Evolutionary conservation across 2,797 vertebrate species (phyloP).

Genomic region (Vultur gryphus): DNA sequence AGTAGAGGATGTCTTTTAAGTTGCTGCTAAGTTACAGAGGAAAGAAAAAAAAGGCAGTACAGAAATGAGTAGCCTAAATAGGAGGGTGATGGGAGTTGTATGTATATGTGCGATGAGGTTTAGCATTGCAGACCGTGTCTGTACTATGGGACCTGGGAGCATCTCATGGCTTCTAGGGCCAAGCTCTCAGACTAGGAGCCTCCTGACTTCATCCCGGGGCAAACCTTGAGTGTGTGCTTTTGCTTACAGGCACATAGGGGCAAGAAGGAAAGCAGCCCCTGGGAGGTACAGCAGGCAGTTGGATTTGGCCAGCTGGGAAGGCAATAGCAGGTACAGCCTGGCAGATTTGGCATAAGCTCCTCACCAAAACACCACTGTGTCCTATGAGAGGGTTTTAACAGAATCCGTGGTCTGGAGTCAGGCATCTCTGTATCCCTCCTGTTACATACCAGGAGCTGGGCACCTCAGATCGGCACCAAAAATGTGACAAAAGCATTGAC

Average conservation of each 20-base stretch:
- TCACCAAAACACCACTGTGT: not conserved
- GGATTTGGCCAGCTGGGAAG: not conserved
- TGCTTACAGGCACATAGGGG: not conserved
- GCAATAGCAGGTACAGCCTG: not conserved
- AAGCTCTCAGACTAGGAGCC: not conserved
- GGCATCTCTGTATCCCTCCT: not conserved
- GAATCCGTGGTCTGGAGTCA: not conserved
- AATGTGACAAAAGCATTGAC: not conserved
- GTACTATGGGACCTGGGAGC: not conserved
- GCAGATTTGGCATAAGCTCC: not conserved
- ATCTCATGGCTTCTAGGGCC: not conserved
- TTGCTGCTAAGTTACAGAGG: not conserved
- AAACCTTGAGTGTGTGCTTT: not conserved
- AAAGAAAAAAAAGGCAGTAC: accelerated
- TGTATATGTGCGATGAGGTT: not conserved
- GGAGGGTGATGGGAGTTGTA: not conserved
- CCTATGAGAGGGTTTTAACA: not conserved
- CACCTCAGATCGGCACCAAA: not conserved
- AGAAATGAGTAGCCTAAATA: not conserved
- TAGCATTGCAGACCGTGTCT: not conserved
- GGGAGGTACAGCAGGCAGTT: not conserved
- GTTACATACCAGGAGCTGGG: not conserved
- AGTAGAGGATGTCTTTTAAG: not conserved
- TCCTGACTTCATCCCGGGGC: not conserved
- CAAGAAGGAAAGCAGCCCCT: not conserved